Evolutionary conservation across 1,140 invertebrate species (phyloP).

Genomic region (Panagrolaimus sp.): DNA sequence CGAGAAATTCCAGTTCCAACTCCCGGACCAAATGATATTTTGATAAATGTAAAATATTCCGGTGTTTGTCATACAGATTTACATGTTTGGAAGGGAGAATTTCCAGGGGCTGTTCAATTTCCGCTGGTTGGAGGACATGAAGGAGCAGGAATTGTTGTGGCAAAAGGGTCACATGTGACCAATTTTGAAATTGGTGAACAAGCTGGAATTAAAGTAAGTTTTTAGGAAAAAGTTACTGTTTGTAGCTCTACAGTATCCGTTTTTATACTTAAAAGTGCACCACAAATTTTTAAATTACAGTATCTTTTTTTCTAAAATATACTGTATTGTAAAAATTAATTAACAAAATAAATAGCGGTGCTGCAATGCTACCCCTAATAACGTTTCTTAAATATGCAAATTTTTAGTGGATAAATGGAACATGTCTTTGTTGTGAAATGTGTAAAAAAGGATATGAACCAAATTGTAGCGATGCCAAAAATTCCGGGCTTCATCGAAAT

Average conservation of each 20-base stretch:
- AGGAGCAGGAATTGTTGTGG: slow-evolving; percentile 35
- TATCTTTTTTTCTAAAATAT: too few species aligned
- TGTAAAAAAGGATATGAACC: slow-evolving; percentile 31
- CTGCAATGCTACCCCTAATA: neutral
- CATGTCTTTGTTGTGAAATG: slow-evolving; percentile 31
- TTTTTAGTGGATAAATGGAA: slow-evolving; percentile 30
- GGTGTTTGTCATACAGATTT: slow-evolving; percentile 14
- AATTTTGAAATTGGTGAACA: slow-evolving; percentile 36
- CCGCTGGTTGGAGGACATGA: slow-evolving; percentile 40
- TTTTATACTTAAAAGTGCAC: too few species aligned
- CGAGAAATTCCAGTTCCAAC: slow-evolving; percentile 10
- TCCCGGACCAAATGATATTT: neutral
- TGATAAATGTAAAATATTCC: slow-evolving; percentile 6
- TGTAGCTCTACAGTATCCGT: too few species aligned
- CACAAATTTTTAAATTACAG: neutral
- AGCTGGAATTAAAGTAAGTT: slow-evolving; percentile 35
- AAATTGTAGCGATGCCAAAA: slow-evolving; percentile 20
- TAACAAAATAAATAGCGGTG: neutral
- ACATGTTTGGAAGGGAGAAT: slow-evolving; percentile 25
- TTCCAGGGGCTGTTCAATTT: slow-evolving; percentile 10
- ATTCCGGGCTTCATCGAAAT: slow-evolving; percentile 33
- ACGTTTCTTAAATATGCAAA: neutral
- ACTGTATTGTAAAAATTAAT: neutral
- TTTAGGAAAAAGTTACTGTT: too few species aligned
- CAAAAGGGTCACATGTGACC: slow-evolving; percentile 27